phyloP scores from a whole-genome alignment of 2,888 invertebrate species.

The Drosophila helvetica region DNA sequence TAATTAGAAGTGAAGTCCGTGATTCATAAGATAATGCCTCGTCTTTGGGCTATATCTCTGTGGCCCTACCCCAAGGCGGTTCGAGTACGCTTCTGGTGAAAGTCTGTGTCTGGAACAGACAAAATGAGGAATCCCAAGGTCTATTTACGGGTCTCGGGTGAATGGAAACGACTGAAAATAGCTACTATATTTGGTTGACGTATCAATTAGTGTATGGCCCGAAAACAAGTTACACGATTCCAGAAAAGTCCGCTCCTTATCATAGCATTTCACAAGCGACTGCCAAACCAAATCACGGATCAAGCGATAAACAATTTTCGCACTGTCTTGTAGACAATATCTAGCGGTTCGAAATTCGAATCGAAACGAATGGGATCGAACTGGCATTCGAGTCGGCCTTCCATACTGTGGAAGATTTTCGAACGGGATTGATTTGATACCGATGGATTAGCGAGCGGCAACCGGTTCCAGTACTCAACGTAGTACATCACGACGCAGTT shows the following conservation, averaged over 20 bases:
- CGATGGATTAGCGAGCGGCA: conserved; percentile 4
- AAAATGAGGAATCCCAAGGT: conserved; percentile 2
- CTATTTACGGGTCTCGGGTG: conserved; percentile 1
- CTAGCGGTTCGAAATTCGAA: not conserved
- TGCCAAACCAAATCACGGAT: not conserved
- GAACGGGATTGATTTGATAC: conserved; percentile 12
- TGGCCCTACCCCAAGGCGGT: not conserved
- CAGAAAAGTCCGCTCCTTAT: conserved; percentile 12
- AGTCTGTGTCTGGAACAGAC: conserved; percentile 25
- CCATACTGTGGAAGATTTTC: conserved; percentile 12
- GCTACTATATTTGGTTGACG: conserved; percentile 21
- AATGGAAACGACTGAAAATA: conserved; percentile 18
- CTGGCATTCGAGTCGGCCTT: not conserved
- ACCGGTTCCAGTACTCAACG: conserved; percentile 26
- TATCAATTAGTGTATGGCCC: conserved; percentile 23
- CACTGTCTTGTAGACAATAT: not conserved
- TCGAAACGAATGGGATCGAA: not conserved
- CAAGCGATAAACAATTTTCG: not conserved
- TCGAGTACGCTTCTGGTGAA: conserved; percentile 22
- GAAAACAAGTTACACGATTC: conserved; percentile 37
- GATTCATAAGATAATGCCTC: conserved; percentile 8
- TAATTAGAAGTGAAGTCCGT: conserved; percentile 8
- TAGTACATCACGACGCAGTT: not conserved
- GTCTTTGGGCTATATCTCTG: not conserved
- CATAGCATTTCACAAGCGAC: conserved; percentile 3